Evolutionary conservation across 2,113 vertebrate genomes (phyloP), one percentile per base, ranked within the genome.

Genomic region (Chaenogobius annularis): DNA sequence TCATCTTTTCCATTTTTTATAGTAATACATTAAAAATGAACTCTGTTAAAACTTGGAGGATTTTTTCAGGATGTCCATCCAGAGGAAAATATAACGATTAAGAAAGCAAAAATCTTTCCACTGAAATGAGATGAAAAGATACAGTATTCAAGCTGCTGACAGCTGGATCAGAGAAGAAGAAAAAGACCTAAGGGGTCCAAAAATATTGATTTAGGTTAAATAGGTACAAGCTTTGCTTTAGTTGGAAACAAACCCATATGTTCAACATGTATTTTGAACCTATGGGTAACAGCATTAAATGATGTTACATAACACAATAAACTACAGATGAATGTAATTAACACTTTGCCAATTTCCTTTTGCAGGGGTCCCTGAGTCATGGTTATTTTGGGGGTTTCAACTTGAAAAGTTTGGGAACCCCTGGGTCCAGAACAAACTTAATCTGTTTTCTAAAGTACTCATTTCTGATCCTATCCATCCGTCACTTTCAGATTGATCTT

Each of bases 161-260:
- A 68, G 75, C 50, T 62, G 46, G 52, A 48, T 82, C 61, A 71
- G 37, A 54, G 26, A 73, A 83, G 69, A 0, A 48, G 47, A 74
- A 56, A 54, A 72, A 47, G 20, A 58, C 17, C 12, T 13, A 12
- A 23, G 55, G 55, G 11, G 48, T 22, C 35, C 26, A 19, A 56
- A 58, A 46, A 56, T 72, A 75, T 52, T 50, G 68, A 77, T 74
- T 66, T 31, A 64, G 68, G n/a, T 54, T 68, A 43, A 64, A 77
- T 44, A 54, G 31, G 15, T 54, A 69, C 5, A 20, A 50, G 52
- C 19, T 22, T 14, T 31, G 26, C 26, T 31, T 31, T 31, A 31
- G 26, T 4, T 31, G 26, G 26, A 31, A 31, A 31, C 26, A 31
- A 31, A 31, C 26, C 26, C 26, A 31, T 31, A 4, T 2, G 26